Percentiles rank a stretch among this genome's conserved stretches.
phyloP scores from a whole-genome alignment of 2,113 vertebrate genomes.

The Poicephalus meyeri region DNA sequence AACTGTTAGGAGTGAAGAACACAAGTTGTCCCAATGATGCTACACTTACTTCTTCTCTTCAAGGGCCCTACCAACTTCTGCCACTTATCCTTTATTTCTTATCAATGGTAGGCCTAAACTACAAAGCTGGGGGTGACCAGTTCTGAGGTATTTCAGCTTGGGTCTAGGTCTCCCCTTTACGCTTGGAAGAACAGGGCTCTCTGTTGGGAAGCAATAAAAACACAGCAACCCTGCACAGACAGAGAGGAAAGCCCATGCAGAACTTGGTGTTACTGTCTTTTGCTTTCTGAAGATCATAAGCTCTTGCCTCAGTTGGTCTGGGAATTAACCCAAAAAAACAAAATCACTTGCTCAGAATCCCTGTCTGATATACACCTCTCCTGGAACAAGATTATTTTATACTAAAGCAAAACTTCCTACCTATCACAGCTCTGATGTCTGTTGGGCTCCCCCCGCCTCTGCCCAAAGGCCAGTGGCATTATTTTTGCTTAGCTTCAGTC shows the following conservation, averaged over 20 bases:
- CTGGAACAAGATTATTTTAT: not conserved
- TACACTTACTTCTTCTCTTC: not conserved
- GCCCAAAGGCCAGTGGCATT: slow-evolving; percentile 75
- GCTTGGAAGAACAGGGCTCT: not conserved
- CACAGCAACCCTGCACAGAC: not conserved
- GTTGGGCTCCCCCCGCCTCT: slow-evolving; percentile 67
- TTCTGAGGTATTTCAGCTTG: not conserved
- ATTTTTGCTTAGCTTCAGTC: slow-evolving; percentile 70
- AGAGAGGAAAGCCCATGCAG: not conserved
- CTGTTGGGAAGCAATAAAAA: not conserved
- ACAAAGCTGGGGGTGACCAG: not conserved
- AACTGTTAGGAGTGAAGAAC: not conserved
- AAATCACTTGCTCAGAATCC: not conserved
- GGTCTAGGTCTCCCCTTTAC: not conserved
- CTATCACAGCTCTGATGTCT: slow-evolving; percentile 64
- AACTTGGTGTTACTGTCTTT: not conserved
- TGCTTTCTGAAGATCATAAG: not conserved
- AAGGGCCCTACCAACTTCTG: not conserved
- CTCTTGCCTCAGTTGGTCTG: not conserved
- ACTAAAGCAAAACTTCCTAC: not conserved
- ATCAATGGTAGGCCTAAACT: not conserved
- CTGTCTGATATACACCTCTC: not conserved
- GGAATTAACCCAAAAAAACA: not conserved
- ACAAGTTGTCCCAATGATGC: rapidly evolving
- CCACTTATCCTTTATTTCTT: not conserved